Percentiles rank a stretch among this genome's conserved stretches.
These are phyloP conservation scores for Pithys albifrons DNA, from an alignment of 2,113 vertebrate genomes.

Conservation along the genomic window DNA sequence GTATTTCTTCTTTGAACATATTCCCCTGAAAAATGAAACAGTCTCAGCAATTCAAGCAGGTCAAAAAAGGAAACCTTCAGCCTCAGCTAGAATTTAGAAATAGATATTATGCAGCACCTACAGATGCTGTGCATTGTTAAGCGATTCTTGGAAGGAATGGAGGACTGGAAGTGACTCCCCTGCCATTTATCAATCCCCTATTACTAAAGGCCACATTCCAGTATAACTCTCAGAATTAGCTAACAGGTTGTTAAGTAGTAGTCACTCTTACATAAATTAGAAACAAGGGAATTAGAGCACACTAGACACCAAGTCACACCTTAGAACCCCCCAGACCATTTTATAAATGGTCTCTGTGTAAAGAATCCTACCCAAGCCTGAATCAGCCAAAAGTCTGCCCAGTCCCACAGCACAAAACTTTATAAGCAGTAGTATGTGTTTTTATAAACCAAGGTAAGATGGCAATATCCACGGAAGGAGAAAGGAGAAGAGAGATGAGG, in stretches of 20 bases:
- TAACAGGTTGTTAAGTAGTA: neutral
- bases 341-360: neutral
- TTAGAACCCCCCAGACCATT: neutral
- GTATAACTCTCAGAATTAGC: neutral
- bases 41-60: neutral
- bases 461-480: neutral
- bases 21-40: neutral
- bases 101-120: neutral
- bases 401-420: neutral
- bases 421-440: neutral
- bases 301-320: neutral
- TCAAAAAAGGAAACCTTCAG: neutral
- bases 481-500: neutral
- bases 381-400: neutral
- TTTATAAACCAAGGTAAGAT: neutral
- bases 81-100: slow-evolving; percentile 28
- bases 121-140: neutral
- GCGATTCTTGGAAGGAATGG: neutral
- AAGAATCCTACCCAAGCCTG: neutral
- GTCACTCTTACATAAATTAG: neutral
- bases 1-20: neutral
- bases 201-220: neutral
- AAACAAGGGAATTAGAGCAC: neutral
- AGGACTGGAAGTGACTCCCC: neutral
- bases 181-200: neutral